A percentile compares a stretch with the other conserved stretches of the same genome.
These are phyloP conservation scores for Lepilemur ruficaudatus DNA, from an alignment of 2,797 vertebrate species.

Conservation along the genomic window DNA sequence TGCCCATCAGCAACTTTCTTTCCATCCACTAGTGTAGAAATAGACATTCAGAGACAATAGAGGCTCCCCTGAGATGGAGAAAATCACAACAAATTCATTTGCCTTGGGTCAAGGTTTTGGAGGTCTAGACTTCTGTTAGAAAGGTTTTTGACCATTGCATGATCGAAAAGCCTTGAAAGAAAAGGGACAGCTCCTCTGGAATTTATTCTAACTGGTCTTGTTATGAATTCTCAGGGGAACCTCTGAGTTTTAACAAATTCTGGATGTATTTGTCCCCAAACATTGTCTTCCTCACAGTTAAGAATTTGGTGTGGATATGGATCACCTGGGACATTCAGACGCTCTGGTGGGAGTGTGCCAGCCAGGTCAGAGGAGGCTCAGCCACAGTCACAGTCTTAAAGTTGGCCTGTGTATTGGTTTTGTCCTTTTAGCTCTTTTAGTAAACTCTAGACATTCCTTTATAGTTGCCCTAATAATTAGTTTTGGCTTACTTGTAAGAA, in stretches of 20 bases:
- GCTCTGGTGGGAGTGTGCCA: fast-evolving
- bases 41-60: too few relatives aligned
- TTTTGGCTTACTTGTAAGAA: not conserved
- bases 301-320: not conserved
- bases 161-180: not conserved
- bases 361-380: not conserved
- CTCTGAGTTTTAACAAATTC: not conserved
- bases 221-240: not conserved
- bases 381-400: not conserved
- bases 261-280: not conserved
- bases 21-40: too few relatives aligned
- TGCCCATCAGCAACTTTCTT: too few relatives aligned
- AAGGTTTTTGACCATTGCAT: not conserved
- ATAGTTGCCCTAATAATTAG: fast-evolving
- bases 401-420: not conserved
- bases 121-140: not conserved
- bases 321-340: not conserved
- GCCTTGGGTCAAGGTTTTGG: too few relatives aligned
- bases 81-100: not conserved
- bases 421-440: not conserved
- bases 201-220: not conserved
- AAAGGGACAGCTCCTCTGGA: not conserved
- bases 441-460: fast-evolving
- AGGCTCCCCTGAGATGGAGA: too few relatives aligned
- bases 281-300: not conserved